Conservation (phyloP, 2,797 vertebrate species). For the Cottoperca gobio region DNA sequence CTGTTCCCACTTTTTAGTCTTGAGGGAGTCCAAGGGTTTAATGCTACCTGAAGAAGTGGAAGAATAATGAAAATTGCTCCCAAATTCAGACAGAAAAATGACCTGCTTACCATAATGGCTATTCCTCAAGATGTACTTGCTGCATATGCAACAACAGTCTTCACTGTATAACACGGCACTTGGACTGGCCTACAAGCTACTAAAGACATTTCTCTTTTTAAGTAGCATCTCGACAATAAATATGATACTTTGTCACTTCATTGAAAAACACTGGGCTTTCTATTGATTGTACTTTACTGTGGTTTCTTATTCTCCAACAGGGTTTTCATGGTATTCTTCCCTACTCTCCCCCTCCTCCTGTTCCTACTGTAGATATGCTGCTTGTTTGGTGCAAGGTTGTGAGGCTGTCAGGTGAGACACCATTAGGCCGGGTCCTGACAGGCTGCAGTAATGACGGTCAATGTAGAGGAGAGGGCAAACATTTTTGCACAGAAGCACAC, state of each 20-base stretch:
- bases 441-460: slow-evolving; percentile 67
- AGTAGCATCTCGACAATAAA: slow-evolving; percentile 47
- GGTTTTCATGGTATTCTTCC: slow-evolving; percentile 13
- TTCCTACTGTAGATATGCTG: slow-evolving; percentile 31
- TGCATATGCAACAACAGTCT: slow-evolving; percentile 70
- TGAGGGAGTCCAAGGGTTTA: slow-evolving; percentile 85
- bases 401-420: slow-evolving; percentile 76
- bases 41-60: slow-evolving; percentile 85
- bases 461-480: slow-evolving; percentile 48
- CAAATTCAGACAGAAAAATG: slow-evolving; percentile 86
- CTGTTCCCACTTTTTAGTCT: slow-evolving; percentile 85
- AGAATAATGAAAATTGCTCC: slow-evolving; percentile 87
- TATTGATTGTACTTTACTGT: slow-evolving; percentile 63
- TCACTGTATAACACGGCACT: slow-evolving; percentile 55
- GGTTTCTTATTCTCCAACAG: slow-evolving; percentile 36
- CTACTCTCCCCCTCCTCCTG: neutral
- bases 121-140: slow-evolving; percentile 74
- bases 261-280: slow-evolving; percentile 62
- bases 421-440: slow-evolving; percentile 78
- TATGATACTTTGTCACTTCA: slow-evolving; percentile 62
- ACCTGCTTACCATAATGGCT: slow-evolving; percentile 85
- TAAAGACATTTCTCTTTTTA: slow-evolving; percentile 39
- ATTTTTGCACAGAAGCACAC: slow-evolving; percentile 44
- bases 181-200: slow-evolving; percentile 11
- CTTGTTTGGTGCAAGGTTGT: slow-evolving; percentile 67